phyloP scores from a whole-genome alignment of 2,888 invertebrate genomes.

The Drosophila kambysellisi region DNA sequence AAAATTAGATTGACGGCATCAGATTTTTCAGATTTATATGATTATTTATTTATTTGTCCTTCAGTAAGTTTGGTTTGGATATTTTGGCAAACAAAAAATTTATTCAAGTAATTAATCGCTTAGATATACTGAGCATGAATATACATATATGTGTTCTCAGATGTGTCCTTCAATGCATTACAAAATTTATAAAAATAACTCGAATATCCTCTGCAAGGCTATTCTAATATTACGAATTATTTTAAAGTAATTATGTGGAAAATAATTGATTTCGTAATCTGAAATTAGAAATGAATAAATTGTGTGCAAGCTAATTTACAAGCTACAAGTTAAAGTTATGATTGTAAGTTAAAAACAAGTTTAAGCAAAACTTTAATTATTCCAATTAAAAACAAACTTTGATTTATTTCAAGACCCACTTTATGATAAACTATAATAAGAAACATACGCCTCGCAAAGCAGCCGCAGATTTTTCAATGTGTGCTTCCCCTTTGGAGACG shows the following conservation, averaged over 20 bases:
- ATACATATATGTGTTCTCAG: background rate
- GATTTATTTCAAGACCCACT: background rate
- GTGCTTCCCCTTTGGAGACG: constrained; percentile 14
- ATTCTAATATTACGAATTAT: background rate
- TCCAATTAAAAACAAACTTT: background rate
- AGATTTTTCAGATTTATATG: background rate
- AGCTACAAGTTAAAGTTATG: too few relatives aligned
- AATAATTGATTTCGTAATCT: background rate
- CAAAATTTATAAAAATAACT: background rate
- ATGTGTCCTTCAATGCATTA: background rate
- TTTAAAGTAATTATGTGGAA: background rate
- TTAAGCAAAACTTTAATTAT: background rate
- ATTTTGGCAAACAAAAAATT: background rate
- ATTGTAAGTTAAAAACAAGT: background rate
- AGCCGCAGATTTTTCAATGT: constrained; percentile 16
- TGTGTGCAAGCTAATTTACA: background rate
- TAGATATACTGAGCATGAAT: background rate
- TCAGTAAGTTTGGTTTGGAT: background rate
- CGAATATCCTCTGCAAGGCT: background rate
- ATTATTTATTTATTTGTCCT: background rate
- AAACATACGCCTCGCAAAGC: constrained; percentile 51
- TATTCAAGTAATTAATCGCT: background rate
- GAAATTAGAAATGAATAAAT: background rate
- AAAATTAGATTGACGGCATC: background rate
- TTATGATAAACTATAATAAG: background rate